A percentile compares a stretch with the other conserved stretches of the same genome.
Evolutionary conservation across 1,140 invertebrate genomes (phyloP).

Genomic region (Hypsibius dujardini): DNA sequence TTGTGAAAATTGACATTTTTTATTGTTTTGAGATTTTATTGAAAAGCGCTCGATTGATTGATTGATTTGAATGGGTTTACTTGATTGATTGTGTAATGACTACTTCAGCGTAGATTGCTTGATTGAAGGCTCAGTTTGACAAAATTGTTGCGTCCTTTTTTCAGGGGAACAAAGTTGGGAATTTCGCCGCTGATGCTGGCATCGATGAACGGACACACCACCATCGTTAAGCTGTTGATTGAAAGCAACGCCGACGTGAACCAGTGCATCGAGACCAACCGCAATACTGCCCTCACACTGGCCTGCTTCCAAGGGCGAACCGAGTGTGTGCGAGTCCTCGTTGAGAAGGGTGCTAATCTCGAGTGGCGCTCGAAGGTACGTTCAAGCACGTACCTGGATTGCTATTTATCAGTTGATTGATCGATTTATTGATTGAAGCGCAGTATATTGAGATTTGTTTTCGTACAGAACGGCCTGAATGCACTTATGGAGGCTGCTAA

Average conservation of each 20-base stretch:
- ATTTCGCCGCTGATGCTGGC: conserved; percentile 98
- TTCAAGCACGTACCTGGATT: conserved; percentile 6
- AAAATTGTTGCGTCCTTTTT: conserved; percentile 37
- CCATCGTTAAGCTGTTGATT: conserved; percentile 80
- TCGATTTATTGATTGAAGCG: too few species aligned
- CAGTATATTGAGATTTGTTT: too few species aligned
- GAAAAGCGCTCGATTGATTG: too few species aligned
- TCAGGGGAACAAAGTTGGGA: conserved; percentile 86
- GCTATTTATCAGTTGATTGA: too few species aligned
- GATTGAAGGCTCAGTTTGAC: too few species aligned
- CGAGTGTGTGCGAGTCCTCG: conserved; percentile 83
- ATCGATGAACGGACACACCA: conserved; percentile 99
- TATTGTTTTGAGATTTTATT: too few species aligned
- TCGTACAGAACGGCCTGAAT: conserved; percentile 67
- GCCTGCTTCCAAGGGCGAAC: conserved; percentile 98
- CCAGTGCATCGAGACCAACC: conserved; percentile 94
- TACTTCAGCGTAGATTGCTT: too few species aligned
- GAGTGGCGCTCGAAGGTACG: conserved; percentile 87
- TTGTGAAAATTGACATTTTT: too few species aligned
- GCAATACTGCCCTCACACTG: conserved; percentile 92
- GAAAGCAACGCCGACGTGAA: conserved; percentile 99
- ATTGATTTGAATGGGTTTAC: too few species aligned
- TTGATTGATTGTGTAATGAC: too few species aligned
- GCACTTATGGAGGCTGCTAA: conserved; percentile 98
- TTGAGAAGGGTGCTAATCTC: conserved; percentile 92